phyloP scores from a whole-genome alignment of 2,113 vertebrate species.

The Anarhynchus alexandrinus region DNA sequence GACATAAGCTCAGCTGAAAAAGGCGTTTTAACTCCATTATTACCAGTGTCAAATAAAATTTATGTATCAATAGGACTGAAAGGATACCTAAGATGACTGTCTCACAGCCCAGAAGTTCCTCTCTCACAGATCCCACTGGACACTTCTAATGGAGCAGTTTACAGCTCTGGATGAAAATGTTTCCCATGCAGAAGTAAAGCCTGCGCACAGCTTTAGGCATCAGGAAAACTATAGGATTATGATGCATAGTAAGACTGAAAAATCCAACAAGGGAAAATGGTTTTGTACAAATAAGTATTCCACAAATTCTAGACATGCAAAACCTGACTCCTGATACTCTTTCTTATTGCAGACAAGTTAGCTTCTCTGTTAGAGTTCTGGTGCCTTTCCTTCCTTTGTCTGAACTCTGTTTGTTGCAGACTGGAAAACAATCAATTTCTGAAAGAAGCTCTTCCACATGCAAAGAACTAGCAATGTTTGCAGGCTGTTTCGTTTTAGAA shows the following conservation, averaged over 20 bases:
- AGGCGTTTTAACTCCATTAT: not conserved
- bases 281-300: not conserved
- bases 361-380: not conserved
- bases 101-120: not conserved
- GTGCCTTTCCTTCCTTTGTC: not conserved
- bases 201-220: rapidly evolving
- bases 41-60: not conserved
- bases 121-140: not conserved
- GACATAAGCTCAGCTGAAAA: not conserved
- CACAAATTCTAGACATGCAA: not conserved
- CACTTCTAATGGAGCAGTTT: not conserved
- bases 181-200: not conserved
- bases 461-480: not conserved
- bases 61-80: not conserved
- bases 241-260: not conserved
- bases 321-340: not conserved
- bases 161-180: not conserved
- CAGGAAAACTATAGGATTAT: not conserved
- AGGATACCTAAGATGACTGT: not conserved
- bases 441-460: not conserved
- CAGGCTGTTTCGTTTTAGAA: not conserved
- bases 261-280: not conserved
- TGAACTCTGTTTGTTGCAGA: not conserved
- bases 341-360: not conserved
- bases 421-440: not conserved